Conservation (phyloP, 2,797 vertebrate genomes). For the Triplophysa yarkandensis region DNA sequence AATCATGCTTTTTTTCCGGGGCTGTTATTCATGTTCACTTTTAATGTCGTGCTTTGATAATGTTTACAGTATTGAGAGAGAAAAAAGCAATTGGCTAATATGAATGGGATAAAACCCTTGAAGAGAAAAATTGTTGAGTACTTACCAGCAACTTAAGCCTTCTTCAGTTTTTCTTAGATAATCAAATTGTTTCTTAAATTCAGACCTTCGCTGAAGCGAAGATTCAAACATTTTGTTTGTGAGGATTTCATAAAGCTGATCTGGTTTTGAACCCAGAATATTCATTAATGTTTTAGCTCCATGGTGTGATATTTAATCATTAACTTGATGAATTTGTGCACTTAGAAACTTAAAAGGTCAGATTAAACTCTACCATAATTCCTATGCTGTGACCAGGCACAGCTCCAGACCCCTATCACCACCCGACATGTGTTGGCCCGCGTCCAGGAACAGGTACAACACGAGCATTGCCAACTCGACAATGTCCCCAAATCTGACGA, state of each 20-base stretch:
- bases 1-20: conserved; percentile 11
- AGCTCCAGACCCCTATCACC: conserved; percentile 70
- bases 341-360: conserved; percentile 8
- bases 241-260: neutral
- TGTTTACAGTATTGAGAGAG: conserved; percentile 1
- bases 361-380: conserved; percentile 9
- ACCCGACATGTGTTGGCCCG: conserved; percentile 69
- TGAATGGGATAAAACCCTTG: neutral
- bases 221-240: neutral
- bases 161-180: no score
- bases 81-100: neutral
- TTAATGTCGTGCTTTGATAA: conserved; percentile 4
- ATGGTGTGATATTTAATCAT: conserved; percentile 5
- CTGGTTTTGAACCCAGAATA: neutral
- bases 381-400: conserved; percentile 59
- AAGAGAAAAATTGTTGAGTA: neutral
- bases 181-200: no score
- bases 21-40: conserved; percentile 1
- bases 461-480: conserved; percentile 20
- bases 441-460: conserved; percentile 68
- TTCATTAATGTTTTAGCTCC: neutral
- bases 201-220: neutral
- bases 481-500: conserved; percentile 45
- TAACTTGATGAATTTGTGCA: conserved; percentile 19
- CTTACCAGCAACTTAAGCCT: no score